Evolutionary conservation across 1,140 invertebrate species (phyloP).

Genomic region (Aphelinus atriplicis): DNA sequence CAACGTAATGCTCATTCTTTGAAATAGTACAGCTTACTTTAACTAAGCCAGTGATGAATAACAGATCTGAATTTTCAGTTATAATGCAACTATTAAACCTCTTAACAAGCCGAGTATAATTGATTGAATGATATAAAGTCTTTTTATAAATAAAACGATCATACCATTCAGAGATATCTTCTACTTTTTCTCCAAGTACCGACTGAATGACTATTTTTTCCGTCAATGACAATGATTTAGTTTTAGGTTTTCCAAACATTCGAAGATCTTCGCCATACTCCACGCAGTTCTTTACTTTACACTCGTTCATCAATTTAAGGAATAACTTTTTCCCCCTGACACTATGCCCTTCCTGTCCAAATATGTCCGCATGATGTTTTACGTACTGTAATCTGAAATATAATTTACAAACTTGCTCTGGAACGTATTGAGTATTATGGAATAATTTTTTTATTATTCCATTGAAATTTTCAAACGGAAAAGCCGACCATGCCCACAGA

Average conservation of each 20-base stretch:
- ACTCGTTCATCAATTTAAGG: conserved; percentile 31
- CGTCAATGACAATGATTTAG: conserved; percentile 7
- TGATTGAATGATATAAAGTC: conserved; percentile 22
- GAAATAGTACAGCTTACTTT: too few relatives aligned
- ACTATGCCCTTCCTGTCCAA: conserved; percentile 26
- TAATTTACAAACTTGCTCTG: conserved; percentile 36
- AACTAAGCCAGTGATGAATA: too few relatives aligned
- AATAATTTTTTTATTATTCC: background rate
- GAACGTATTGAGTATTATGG: conserved; percentile 13
- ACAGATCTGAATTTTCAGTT: too few relatives aligned
- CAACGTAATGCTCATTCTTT: too few relatives aligned
- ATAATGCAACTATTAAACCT: conserved; percentile 3
- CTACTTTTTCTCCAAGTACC: conserved; percentile 1
- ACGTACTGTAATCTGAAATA: conserved; percentile 37
- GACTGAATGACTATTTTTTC: conserved; percentile 29
- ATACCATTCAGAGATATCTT: conserved; percentile 22
- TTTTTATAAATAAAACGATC: conserved; percentile 26
- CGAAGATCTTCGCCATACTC: background rate
- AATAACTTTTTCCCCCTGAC: conserved; percentile 24
- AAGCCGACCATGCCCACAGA: conserved; percentile 10
- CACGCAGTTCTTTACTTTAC: conserved; percentile 13
- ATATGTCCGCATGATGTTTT: conserved; percentile 27
- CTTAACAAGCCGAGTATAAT: conserved; percentile 22
- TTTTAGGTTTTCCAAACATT: conserved; percentile 33
- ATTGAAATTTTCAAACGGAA: conserved; percentile 11